Evolutionary conservation across 2,888 invertebrate species (phyloP), one percentile per base, ranked within the genome.

Genomic region (Antheraea assamensis): DNA sequence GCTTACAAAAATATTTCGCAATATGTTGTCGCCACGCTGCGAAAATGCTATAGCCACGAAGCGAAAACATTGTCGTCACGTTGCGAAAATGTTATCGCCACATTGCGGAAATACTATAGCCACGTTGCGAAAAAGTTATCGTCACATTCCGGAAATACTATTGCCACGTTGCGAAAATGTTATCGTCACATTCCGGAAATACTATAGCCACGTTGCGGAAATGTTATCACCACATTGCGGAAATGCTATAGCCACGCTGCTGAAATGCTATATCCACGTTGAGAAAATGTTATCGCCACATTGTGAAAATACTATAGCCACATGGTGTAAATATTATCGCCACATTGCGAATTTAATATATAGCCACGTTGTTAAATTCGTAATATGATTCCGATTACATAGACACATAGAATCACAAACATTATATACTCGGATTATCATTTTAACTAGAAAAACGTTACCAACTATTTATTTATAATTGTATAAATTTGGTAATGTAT

Each of bases 401-500:
- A 4, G 7, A 7, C 27, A 27, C 30, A 49, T 24, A 49, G 31
- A n/a, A 30, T 52, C 13, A 19, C 35, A 7, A 27, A 17, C 42
- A 42, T 42, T 42, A 13, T 42, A 42, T 42, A 42, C 7, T 42
- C 13, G 42, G 42, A 42, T 42, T 42, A 42, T 13, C 10, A 42
- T 42, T 17, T 30, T 30, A 64, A 31, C 68, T 30, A 52, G 15
- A 4, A 31, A 31, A 31, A 31, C 24, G 24, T 68, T n/a, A 66
- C 17, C 49, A 35, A 31, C 2, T 52, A 35, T 35, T 42, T 31
- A 55, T 64, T 35, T 27, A 35, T 71, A 30, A 49, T 30, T 68
- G 61, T 47, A 80, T 74, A 76, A 78, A 76, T 75, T 77, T 78
- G 77, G 74, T 76, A 80, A 79, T 82, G 79, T 76, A 73, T 64